phyloP scores from a whole-genome alignment of 2,113 vertebrate species.

The Eonycteris spelaea region DNA sequence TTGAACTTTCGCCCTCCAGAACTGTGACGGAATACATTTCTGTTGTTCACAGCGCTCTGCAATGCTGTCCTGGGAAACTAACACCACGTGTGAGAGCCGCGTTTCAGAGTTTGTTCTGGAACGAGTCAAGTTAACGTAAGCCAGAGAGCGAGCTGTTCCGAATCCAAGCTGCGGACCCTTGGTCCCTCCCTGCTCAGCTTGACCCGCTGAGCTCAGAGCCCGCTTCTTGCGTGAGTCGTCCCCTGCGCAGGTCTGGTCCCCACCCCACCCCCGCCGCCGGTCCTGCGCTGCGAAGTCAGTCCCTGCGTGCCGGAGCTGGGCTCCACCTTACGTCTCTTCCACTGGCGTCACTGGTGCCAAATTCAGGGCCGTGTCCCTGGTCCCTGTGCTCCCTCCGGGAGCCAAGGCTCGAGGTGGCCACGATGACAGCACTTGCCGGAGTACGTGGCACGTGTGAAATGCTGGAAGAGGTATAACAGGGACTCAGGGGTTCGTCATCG shows the following conservation, averaged over 20 bases:
- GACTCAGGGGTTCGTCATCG: rapidly evolving
- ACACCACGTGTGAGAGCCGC: rapidly evolving
- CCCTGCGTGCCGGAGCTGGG: too few species aligned
- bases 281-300: too few species aligned
- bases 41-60: rapidly evolving
- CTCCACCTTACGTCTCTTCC: background rate
- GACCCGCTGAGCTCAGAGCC: rapidly evolving
- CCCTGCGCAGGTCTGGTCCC: background rate
- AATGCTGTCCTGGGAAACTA: rapidly evolving
- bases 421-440: rapidly evolving
- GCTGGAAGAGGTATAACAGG: too few species aligned
- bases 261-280: too few species aligned
- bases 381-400: too few species aligned
- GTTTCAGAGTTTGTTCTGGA: rapidly evolving
- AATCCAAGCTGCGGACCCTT: rapidly evolving
- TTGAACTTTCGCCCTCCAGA: background rate
- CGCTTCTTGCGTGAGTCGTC: rapidly evolving
- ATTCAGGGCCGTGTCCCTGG: background rate
- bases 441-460: background rate
- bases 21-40: rapidly evolving
- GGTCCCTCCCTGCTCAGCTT: rapidly evolving
- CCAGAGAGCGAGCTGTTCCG: background rate
- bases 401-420: background rate
- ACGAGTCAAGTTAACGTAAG: rapidly evolving
- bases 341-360: too few species aligned